These are phyloP conservation scores for Neuroterus valhalla DNA, from an alignment of 1,140 invertebrate genomes.

Conservation along the genomic window DNA sequence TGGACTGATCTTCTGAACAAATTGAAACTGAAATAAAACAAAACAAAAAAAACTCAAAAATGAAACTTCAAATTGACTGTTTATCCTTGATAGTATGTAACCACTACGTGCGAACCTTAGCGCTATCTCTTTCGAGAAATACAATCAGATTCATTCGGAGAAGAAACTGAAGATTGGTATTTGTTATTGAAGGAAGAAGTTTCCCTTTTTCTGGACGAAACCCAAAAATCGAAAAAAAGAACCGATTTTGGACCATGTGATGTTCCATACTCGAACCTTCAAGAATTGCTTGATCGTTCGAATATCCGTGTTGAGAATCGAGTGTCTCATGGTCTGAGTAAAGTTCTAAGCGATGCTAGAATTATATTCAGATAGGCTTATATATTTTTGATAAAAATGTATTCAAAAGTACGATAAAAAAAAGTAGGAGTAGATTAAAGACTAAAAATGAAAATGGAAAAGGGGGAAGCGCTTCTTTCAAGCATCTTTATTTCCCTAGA, in stretches of 20 bases:
- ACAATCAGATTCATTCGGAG: no score
- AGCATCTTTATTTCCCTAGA: conserved; percentile 35
- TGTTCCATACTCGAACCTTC: conserved; percentile 71
- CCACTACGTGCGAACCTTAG: conserved; percentile 16
- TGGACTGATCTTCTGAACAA: conserved; percentile 24
- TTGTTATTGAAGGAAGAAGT: background rate
- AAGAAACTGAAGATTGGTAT: no score
- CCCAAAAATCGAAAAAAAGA: conserved; percentile 25
- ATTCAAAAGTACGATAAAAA: conserved; percentile 54
- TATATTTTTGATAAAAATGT: conserved; percentile 72
- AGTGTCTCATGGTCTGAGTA: conserved; percentile 57
- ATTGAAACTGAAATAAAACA: conserved; percentile 6
- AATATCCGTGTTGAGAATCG: conserved; percentile 72
- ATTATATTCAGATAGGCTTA: conserved; percentile 44
- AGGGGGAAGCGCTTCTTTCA: conserved; percentile 26
- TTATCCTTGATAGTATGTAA: conserved; percentile 17
- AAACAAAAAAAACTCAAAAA: background rate
- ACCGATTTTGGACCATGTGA: conserved; percentile 57
- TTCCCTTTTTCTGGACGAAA: background rate
- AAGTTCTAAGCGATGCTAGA: conserved; percentile 48
- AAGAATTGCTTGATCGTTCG: conserved; percentile 73
- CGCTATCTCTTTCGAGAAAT: background rate
- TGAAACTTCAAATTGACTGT: background rate
- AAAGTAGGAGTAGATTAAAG: conserved; percentile 34
- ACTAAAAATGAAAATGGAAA: background rate